Evolutionary conservation across 2,888 invertebrate genomes (phyloP).

Genomic region (Rotaria macrura): DNA sequence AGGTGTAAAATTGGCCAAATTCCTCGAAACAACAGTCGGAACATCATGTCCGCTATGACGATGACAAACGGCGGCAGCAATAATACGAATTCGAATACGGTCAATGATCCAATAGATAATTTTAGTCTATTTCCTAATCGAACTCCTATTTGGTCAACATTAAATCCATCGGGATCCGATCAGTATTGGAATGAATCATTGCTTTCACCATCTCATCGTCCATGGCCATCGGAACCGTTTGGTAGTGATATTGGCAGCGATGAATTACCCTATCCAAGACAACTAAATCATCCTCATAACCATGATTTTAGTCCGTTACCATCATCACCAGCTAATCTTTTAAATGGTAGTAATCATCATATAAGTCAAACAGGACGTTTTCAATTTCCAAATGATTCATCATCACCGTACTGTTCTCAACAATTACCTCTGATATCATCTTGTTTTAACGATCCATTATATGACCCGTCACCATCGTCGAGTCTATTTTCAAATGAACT

Average conservation of each 20-base stretch:
- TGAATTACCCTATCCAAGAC: slow-evolving; percentile 7
- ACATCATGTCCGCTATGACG: neutral
- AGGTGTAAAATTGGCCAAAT: slow-evolving; percentile 45
- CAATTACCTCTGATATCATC: neutral
- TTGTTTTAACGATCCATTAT: neutral
- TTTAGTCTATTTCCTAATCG: neutral
- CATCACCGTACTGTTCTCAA: neutral
- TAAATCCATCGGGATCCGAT: neutral
- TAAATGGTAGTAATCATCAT: neutral
- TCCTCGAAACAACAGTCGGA: slow-evolving; percentile 55
- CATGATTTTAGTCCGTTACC: neutral
- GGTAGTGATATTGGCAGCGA: neutral
- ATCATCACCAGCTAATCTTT: neutral
- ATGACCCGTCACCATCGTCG: neutral
- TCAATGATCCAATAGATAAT: neutral
- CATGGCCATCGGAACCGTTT: neutral
- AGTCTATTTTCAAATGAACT: neutral
- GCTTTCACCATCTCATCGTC: slow-evolving; percentile 24
- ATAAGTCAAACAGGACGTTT: slow-evolving; percentile 6
- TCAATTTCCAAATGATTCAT: neutral
- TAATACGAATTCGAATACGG: neutral
- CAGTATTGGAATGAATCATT: slow-evolving; percentile 19
- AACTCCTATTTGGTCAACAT: neutral
- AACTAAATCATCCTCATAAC: neutral
- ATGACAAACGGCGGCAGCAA: neutral